Base-by-base conservation (phyloP, 2,797 vertebrate species). In the Sternarchorhynchus goeldii region DNA sequence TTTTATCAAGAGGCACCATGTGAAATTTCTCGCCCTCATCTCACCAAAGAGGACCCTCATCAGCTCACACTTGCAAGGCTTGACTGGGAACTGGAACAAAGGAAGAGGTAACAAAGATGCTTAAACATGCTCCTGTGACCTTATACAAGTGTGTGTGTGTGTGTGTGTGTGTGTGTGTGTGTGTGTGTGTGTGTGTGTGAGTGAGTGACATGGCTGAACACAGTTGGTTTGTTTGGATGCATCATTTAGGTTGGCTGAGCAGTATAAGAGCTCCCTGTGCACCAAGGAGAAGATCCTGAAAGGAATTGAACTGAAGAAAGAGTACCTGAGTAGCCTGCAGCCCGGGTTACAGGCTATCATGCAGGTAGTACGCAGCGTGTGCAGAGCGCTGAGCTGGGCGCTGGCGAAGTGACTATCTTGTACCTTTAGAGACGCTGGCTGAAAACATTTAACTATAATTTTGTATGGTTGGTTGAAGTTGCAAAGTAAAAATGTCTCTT, bases 21-120 rank as follows among this genome's bases (percentile, higher is more conserved):
- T 0, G 95, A 96, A 7, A 99, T 99, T 83, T 97, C 96, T 86
- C 95, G 95, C 2, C 92, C 93, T 1, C 90, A 93, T 0, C 87
- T 96, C 85, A 98, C 98, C 8, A 92, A 91, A 74, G 91, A 77
- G 0, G 98, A 99, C 86, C 92, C 94, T 18, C 98, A 99, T 85
- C 97, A 99, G 83, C 97, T 98, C 85, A 99, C 97, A 0, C 89
- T 99, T 75, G 95, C 96, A 0, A 95, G 97, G 20, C 92, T 99
- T 32, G 97, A 99, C 90, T 99, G 98, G 98, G 98, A 99, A 87
- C 92, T 99, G 65, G 98, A 99, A 81, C 98, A 99, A 89, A 95
- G 97, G 79, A 99, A 99, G 88, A 96, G 96, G 98, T 99, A 18
- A 78, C 39, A 59, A 58, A 3, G 0, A 18, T 18, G 21, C n/a